Evolutionary conservation across 2,888 invertebrate species (phyloP).

Genomic region (Amphiduros pacificus): DNA sequence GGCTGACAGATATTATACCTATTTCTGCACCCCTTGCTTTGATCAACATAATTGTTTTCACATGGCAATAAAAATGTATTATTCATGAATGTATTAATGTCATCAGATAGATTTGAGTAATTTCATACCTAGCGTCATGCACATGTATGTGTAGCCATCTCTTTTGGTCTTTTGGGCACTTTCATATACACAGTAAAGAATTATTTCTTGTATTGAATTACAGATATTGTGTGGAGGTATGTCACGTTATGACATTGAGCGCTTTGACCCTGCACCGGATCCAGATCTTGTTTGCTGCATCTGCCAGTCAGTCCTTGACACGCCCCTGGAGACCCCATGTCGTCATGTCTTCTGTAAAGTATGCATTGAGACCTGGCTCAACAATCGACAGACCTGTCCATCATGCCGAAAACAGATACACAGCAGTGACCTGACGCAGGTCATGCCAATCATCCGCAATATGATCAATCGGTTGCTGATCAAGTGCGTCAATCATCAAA

Average conservation of each 20-base stretch:
- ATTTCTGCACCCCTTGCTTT: too few species aligned
- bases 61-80: too few species aligned
- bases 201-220: too few species aligned
- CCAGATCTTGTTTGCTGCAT: slow-evolving; percentile 51
- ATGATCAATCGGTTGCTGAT: slow-evolving; percentile 46
- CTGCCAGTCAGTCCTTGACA: slow-evolving; percentile 48
- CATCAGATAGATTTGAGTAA: too few species aligned
- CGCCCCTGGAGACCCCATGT: slow-evolving; percentile 49
- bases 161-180: too few species aligned
- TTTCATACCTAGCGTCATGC: too few species aligned
- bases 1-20: too few species aligned
- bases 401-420: slow-evolving; percentile 39
- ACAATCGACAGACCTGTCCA: slow-evolving; percentile 42
- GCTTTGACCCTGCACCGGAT: slow-evolving; percentile 47
- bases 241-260: slow-evolving; percentile 43
- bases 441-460: slow-evolving; percentile 48
- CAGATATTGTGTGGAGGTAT: too few species aligned
- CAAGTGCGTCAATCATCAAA: slow-evolving; percentile 40
- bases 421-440: slow-evolving; percentile 34
- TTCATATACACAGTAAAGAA: too few species aligned
- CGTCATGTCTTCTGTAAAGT: slow-evolving; percentile 51
- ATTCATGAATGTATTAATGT: too few species aligned
- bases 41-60: too few species aligned
- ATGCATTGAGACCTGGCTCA: slow-evolving; percentile 44
- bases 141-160: too few species aligned